Conservation (phyloP, 1,140 invertebrate species). For the Pomacea maculata region DNA sequence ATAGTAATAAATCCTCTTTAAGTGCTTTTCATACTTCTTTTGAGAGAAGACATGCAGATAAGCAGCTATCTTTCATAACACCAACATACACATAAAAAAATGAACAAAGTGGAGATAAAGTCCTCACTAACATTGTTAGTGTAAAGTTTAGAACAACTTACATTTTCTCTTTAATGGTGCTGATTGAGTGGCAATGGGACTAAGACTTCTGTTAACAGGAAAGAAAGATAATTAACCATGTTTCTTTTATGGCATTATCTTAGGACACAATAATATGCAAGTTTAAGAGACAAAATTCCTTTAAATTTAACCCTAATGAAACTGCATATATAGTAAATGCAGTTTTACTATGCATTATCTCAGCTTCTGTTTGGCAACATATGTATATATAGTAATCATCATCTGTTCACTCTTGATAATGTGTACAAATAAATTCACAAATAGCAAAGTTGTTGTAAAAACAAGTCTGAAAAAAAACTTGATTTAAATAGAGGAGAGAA, state of each 20-base stretch:
- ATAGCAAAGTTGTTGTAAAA: neutral
- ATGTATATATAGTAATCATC: no score
- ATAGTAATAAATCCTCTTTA: no score
- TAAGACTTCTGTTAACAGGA: constrained; percentile 53
- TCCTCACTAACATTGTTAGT: neutral
- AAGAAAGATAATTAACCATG: constrained; percentile 9
- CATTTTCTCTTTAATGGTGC: constrained; percentile 55
- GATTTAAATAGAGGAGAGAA: neutral
- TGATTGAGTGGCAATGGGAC: constrained; percentile 52
- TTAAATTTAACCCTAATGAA: neutral
- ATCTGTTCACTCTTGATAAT: no score
- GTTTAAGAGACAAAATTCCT: neutral
- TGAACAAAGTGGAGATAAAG: neutral
- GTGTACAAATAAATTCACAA: neutral
- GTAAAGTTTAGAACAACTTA: constrained; percentile 34
- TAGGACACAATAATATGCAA: neutral
- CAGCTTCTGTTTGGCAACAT: no score
- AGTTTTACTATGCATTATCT: no score
- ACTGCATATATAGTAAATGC: no score
- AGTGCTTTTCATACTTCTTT: no score
- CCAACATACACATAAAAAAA: no score
- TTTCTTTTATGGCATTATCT: no score
- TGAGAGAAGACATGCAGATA: no score
- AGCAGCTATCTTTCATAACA: no score
- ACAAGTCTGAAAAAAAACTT: neutral